Evolutionary conservation across 2,113 vertebrate species (phyloP).

Genomic region (Tretioscincus oriximinensis): DNA sequence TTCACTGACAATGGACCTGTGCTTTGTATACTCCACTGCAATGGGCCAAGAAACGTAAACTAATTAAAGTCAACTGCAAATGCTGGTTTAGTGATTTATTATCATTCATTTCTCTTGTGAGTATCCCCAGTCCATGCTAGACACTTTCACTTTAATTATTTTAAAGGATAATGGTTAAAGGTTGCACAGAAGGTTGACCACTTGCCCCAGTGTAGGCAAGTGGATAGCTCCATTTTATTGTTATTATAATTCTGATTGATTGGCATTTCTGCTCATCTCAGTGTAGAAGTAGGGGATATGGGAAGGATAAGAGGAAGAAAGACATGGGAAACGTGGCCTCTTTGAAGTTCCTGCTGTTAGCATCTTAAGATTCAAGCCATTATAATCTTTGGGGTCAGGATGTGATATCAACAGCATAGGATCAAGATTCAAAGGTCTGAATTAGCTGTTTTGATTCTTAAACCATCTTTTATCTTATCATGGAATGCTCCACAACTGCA

Average conservation of each 20-base stretch:
- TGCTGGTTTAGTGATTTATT: conserved; percentile 55
- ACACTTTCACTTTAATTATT: not conserved
- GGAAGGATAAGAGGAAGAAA: no score
- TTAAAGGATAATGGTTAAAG: not conserved
- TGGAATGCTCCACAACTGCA: conserved; percentile 72
- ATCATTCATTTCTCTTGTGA: not conserved
- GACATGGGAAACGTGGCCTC: not conserved
- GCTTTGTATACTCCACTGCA: conserved; percentile 47
- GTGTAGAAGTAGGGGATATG: not conserved
- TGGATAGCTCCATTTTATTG: conserved; percentile 63
- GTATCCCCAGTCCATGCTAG: not conserved
- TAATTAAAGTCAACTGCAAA: conserved; percentile 51
- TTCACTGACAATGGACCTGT: not conserved
- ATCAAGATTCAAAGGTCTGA: conserved; percentile 55
- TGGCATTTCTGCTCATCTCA: not conserved
- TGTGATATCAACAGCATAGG: conserved; percentile 24
- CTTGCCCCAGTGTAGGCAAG: conserved; percentile 61
- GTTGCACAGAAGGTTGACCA: conserved; percentile 23
- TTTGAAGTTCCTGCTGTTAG: not conserved
- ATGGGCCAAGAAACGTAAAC: conserved; percentile 39
- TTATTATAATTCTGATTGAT: not conserved
- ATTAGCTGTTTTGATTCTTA: conserved; percentile 47
- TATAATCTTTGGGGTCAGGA: conserved; percentile 45
- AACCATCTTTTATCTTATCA: conserved; percentile 63
- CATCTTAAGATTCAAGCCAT: conserved; percentile 11